phyloP scores from a whole-genome alignment of 1,140 invertebrate species.

The Bombus waltoni region DNA sequence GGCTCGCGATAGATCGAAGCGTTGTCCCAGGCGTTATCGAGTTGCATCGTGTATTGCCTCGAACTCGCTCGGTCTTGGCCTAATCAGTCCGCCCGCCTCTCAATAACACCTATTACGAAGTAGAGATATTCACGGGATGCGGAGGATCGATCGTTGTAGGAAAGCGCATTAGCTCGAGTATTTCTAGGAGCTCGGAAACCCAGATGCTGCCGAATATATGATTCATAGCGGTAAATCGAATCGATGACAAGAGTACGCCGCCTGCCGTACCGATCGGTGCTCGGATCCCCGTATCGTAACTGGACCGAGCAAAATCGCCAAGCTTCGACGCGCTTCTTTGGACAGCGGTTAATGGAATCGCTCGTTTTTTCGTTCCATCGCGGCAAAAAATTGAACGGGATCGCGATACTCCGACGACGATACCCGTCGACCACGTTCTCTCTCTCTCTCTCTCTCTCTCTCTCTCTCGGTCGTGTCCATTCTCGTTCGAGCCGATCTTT shows the following conservation, averaged over 20 bases:
- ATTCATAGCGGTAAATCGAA: neutral
- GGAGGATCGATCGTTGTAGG: neutral
- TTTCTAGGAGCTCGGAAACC: too few relatives aligned
- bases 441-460: too few relatives aligned
- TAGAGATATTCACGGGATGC: neutral
- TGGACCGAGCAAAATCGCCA: neutral
- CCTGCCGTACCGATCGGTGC: too few relatives aligned
- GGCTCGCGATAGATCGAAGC: neutral
- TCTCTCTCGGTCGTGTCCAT: neutral
- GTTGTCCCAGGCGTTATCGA: conserved; percentile 13
- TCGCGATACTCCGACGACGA: too few relatives aligned
- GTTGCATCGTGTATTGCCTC: neutral
- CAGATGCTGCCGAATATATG: neutral
- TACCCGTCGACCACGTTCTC: too few relatives aligned
- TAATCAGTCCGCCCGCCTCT: conserved; percentile 9
- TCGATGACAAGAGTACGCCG: neutral
- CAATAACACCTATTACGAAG: conserved; percentile 17
- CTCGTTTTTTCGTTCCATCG: neutral
- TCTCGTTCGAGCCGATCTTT: neutral
- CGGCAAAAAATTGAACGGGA: too few relatives aligned
- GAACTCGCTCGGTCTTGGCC: conserved; percentile 7
- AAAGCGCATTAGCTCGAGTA: neutral
- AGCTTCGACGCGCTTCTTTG: neutral
- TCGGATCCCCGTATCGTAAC: neutral
- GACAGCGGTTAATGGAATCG: neutral